These are phyloP conservation scores for Hippopotamus amphibius DNA, from an alignment of 2,113 vertebrate species.

Conservation along the genomic window DNA sequence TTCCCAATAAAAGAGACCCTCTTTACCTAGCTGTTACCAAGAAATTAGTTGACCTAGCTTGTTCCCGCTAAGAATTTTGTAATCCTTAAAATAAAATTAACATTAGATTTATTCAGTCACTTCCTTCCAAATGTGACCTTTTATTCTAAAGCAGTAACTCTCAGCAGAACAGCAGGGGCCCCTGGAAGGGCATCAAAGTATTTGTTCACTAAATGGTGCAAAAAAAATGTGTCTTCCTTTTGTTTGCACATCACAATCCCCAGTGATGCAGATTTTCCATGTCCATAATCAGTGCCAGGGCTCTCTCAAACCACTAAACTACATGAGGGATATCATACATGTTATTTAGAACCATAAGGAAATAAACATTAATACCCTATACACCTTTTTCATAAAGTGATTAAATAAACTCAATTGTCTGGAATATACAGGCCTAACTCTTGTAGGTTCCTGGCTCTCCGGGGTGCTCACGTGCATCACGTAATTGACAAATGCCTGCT, in stretches of 20 bases:
- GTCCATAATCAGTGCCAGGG: slow-evolving; percentile 60
- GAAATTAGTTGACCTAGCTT: slow-evolving; percentile 11
- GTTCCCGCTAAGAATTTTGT: slow-evolving; percentile 15
- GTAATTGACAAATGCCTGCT: slow-evolving; percentile 16
- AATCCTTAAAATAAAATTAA: slow-evolving; percentile 45
- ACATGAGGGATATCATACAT: slow-evolving; percentile 46
- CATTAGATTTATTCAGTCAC: not conserved
- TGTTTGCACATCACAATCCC: slow-evolving; percentile 69
- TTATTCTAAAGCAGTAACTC: slow-evolving; percentile 25
- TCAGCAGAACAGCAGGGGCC: slow-evolving; percentile 2
- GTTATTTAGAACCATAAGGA: slow-evolving; percentile 70
- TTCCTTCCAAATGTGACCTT: slow-evolving; percentile 33
- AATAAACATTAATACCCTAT: not conserved
- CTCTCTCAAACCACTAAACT: not conserved
- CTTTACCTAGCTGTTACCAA: not conserved
- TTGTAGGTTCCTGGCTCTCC: slow-evolving; percentile 27
- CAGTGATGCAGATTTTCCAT: slow-evolving; percentile 38
- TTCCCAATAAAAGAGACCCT: not conserved
- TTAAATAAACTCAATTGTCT: slow-evolving; percentile 66
- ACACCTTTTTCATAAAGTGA: slow-evolving; percentile 37
- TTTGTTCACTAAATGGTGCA: not conserved
- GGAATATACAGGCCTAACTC: slow-evolving; percentile 65
- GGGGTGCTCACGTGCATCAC: not conserved
- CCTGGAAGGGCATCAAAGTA: not conserved
- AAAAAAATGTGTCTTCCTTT: slow-evolving; percentile 47